These are phyloP conservation scores for Patiria miniata DNA, from an alignment of 35 echinoderm and acorn worm genomes.

Conservation along the genomic window DNA sequence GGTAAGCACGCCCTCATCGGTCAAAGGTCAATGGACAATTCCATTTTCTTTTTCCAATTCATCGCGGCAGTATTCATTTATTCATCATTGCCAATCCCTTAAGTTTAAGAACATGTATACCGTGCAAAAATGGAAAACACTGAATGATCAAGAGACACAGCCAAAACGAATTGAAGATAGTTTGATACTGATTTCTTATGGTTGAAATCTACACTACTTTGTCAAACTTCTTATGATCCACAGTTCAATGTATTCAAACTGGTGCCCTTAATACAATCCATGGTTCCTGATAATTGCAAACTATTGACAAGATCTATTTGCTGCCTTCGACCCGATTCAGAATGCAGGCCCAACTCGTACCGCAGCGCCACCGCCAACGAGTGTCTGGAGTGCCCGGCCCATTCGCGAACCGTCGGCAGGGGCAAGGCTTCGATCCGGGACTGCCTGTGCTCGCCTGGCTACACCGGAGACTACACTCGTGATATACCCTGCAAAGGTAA, in stretches of 20 bases:
- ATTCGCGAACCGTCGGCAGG: slow-evolving; percentile 32
- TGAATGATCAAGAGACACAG: too few relatives aligned
- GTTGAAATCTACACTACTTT: too few relatives aligned
- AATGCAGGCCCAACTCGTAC: slow-evolving; percentile 53
- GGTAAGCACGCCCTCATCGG: neutral
- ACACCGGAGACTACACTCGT: neutral
- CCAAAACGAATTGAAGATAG: too few relatives aligned
- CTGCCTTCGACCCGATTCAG: slow-evolving; percentile 4
- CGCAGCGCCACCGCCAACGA: slow-evolving; percentile 29
- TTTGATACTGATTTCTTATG: too few relatives aligned
- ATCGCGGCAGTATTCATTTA: too few relatives aligned
- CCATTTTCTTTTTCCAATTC: neutral
- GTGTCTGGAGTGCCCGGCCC: slow-evolving; percentile 49
- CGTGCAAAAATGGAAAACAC: too few relatives aligned
- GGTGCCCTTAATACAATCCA: too few relatives aligned
- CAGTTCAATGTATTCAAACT: too few relatives aligned
- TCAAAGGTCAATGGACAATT: neutral
- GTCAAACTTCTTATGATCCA: too few relatives aligned
- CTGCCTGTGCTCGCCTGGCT: slow-evolving; percentile 47
- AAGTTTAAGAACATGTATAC: too few relatives aligned
- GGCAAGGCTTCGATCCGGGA: slow-evolving; percentile 24
- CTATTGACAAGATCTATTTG: neutral
- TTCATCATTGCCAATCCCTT: too few relatives aligned
- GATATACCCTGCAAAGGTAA: slow-evolving; percentile 47
- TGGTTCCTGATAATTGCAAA: too few relatives aligned